These are phyloP conservation scores for Sander lucioperca DNA, from an alignment of 2,113 vertebrate species.

Conservation along the genomic window DNA sequence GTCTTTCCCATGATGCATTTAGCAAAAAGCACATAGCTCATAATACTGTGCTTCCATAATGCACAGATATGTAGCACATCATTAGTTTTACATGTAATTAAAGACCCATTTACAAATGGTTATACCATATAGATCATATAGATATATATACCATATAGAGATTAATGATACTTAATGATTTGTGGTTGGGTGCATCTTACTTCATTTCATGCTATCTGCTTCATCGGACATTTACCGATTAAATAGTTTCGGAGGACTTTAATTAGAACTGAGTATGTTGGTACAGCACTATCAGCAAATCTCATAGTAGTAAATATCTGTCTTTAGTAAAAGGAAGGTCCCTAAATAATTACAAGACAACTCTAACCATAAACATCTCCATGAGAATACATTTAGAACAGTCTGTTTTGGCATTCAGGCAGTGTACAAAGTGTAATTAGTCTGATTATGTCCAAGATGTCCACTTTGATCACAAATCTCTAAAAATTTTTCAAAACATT, in stretches of 20 bases:
- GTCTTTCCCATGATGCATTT: constrained; percentile 9
- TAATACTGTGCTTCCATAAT: not conserved
- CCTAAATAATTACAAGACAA: constrained; percentile 32
- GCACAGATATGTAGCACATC: not conserved
- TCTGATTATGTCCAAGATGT: constrained; percentile 25
- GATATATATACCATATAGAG: no score
- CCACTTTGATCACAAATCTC: constrained; percentile 21
- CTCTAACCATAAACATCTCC: constrained; percentile 23
- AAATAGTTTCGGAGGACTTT: constrained; percentile 32
- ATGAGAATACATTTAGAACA: constrained; percentile 6
- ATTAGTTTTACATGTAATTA: not conserved
- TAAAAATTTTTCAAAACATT: not conserved
- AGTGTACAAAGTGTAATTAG: constrained; percentile 20
- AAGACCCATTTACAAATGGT: not conserved
- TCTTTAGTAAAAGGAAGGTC: constrained; percentile 35
- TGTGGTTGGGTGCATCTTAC: constrained; percentile 22
- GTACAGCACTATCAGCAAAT: constrained; percentile 2
- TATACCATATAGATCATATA: no score
- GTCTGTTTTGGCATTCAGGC: constrained; percentile 31
- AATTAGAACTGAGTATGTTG: constrained; percentile 28
- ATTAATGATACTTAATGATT: no score
- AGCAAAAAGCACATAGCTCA: not conserved
- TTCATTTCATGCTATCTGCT: constrained; percentile 19
- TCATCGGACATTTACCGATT: constrained; percentile 39
- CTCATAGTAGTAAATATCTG: constrained; percentile 33